These are phyloP conservation scores for Helarctos malayanus DNA, from an alignment of 2,797 vertebrate genomes.

Conservation along the genomic window DNA sequence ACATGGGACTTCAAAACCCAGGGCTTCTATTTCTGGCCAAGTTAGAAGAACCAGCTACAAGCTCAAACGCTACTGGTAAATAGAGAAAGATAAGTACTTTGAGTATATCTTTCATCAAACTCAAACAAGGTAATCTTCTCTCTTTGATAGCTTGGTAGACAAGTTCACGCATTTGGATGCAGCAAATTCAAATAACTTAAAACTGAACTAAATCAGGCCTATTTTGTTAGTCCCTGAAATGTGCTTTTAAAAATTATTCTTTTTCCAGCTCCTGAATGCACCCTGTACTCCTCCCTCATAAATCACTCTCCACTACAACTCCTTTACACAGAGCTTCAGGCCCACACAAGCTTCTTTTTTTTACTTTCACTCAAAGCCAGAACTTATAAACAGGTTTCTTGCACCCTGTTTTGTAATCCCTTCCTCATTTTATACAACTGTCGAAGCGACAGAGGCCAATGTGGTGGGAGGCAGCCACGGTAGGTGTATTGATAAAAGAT, in stretches of 20 bases:
- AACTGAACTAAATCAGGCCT: constrained; percentile 38
- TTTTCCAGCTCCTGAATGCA: background rate
- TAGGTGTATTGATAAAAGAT: constrained; percentile 73
- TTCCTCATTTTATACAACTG: constrained; percentile 47
- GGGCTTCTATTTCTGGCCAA: constrained; percentile 37
- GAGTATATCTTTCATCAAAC: background rate
- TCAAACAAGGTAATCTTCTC: background rate
- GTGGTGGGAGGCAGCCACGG: constrained; percentile 4
- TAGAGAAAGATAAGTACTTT: background rate
- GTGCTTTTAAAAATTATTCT: background rate
- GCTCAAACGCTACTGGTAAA: background rate
- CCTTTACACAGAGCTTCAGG: background rate
- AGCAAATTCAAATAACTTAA: constrained; percentile 31
- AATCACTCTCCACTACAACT: background rate
- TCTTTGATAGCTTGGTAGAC: background rate
- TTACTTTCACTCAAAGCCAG: constrained; percentile 42
- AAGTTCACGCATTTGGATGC: background rate
- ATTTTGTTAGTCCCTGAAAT: constrained; percentile 8
- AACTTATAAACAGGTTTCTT: constrained; percentile 38
- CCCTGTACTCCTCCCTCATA: background rate
- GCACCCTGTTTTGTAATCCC: background rate
- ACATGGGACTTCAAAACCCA: background rate
- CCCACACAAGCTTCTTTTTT: background rate
- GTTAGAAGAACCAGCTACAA: background rate
- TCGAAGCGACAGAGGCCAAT: constrained; percentile 40